Percentiles rank a stretch among this genome's conserved stretches.
These are phyloP conservation scores for Rhagophthalmus giganteus DNA, from an alignment of 2,888 invertebrate species.

Conservation along the genomic window DNA sequence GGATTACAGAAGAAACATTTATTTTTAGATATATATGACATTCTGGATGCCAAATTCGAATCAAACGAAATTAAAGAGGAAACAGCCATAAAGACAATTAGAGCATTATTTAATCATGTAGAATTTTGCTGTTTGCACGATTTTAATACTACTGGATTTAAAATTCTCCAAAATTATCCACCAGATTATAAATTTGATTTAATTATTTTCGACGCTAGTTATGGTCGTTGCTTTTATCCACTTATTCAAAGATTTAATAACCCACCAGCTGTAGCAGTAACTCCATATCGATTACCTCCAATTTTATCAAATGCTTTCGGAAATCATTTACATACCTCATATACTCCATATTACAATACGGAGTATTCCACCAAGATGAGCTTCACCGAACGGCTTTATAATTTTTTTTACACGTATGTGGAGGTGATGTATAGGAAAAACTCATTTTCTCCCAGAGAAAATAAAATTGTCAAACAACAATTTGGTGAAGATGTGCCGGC, in stretches of 20 bases:
- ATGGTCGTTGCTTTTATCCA: slow-evolving; percentile 37
- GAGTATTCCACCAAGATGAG: slow-evolving; percentile 37
- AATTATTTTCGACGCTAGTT: slow-evolving; percentile 36
- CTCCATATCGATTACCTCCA: slow-evolving; percentile 36
- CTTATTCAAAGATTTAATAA: slow-evolving; percentile 36
- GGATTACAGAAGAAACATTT: no score
- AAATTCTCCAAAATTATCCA: slow-evolving; percentile 34
- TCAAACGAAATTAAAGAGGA: slow-evolving; percentile 19
- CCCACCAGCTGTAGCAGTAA: slow-evolving; percentile 36
- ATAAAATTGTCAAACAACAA: slow-evolving; percentile 34
- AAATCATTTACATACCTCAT: slow-evolving; percentile 37
- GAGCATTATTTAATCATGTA: slow-evolving; percentile 21
- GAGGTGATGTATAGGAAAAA: slow-evolving; percentile 33
- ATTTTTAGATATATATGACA: slow-evolving; percentile 27
- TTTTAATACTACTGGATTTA: slow-evolving; percentile 29
- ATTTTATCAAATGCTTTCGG: slow-evolving; percentile 35
- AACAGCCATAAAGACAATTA: slow-evolving; percentile 7
- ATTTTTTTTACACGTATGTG: slow-evolving; percentile 32
- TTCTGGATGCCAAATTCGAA: slow-evolving; percentile 17
- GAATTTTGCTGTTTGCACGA: slow-evolving; percentile 29
- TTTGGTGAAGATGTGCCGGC: slow-evolving; percentile 41
- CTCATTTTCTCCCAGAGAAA: slow-evolving; percentile 31
- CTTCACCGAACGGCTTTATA: slow-evolving; percentile 39
- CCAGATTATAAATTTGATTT: slow-evolving; percentile 36
- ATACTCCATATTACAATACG: slow-evolving; percentile 39